Conservation (phyloP, 2,797 vertebrate species). For the Aselliscus stoliczkanus region DNA sequence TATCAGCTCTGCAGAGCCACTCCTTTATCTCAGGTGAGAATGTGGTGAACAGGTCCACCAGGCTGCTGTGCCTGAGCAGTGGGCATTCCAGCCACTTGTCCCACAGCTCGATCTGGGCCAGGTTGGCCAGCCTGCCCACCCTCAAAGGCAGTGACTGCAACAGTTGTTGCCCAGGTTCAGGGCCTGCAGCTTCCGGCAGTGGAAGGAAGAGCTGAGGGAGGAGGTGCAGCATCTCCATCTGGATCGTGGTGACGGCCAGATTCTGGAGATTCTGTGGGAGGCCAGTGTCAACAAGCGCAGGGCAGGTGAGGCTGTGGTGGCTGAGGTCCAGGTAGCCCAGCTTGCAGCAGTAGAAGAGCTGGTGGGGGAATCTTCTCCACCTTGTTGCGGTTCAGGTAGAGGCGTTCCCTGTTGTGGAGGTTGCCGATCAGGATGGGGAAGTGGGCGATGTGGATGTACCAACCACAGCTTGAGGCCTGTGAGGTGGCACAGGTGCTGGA, state of each 20-base stretch:
- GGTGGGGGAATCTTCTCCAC: constrained; percentile 94
- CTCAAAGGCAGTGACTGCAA: constrained; percentile 93
- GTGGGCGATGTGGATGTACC: constrained; percentile 99
- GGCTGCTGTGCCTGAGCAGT: constrained; percentile 91
- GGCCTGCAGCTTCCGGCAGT: constrained; percentile 96
- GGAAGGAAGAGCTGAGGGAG: constrained; percentile 96
- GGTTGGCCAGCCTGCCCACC: constrained; percentile 94
- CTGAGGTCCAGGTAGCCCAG: constrained; percentile 96
- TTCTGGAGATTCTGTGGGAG: constrained; percentile 95
- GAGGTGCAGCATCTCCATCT: constrained; percentile 94
- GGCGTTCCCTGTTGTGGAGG: constrained; percentile 92
- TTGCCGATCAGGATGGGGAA: constrained; percentile 97
- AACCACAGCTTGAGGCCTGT: constrained; percentile 99
- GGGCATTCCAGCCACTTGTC: constrained; percentile 95
- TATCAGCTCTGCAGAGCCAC: constrained; percentile 93
- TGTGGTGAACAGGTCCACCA: constrained; percentile 95
- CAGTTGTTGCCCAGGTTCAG: constrained; percentile 96
- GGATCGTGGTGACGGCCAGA: constrained; percentile 94
- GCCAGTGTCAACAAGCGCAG: constrained; percentile 91
- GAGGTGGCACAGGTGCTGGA: constrained; percentile 97
- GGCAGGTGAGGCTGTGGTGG: constrained; percentile 94
- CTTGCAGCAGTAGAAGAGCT: constrained; percentile 96
- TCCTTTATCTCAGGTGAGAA: constrained; percentile 95
- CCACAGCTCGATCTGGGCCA: constrained; percentile 95
- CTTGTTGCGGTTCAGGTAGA: constrained; percentile 98